Conservation (phyloP, 2,113 vertebrate species). For the Grammomys dolichurus region DNA sequence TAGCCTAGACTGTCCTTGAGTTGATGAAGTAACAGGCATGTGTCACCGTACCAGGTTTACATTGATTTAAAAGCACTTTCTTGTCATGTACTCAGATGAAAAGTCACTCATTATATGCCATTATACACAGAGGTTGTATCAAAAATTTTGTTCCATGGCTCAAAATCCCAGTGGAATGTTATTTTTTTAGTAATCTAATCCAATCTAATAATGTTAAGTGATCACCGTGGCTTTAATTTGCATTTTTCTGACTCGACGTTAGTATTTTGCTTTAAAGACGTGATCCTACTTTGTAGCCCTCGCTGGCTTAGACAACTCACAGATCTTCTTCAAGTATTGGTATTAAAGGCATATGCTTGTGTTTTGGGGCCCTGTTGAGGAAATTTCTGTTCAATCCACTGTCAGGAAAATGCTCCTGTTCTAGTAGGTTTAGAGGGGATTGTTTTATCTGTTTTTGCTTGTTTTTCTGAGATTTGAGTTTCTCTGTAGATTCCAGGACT, state of each 20-base stretch:
- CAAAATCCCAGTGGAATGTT: background rate
- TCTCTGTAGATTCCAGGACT: no score
- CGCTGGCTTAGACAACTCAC: background rate
- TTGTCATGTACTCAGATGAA: background rate
- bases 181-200: background rate
- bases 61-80: slow-evolving; percentile 48
- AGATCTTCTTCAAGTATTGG: no score
- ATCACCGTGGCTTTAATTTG: background rate
- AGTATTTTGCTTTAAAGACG: background rate
- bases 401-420: background rate
- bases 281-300: background rate
- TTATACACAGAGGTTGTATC: background rate
- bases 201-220: background rate
- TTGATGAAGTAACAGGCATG: background rate
- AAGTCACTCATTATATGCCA: background rate
- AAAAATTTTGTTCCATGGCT: background rate
- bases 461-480: background rate
- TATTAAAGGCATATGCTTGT: background rate
- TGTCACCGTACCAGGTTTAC: background rate
- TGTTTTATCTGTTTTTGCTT: background rate
- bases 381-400: background rate
- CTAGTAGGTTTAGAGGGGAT: background rate
- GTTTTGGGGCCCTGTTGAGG: background rate
- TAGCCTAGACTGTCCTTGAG: background rate
- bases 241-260: background rate